Percentiles rank a stretch among this genome's conserved stretches.
Evolutionary conservation across 2,113 vertebrate genomes (phyloP).

Genomic region (Muscicapa adusta): DNA sequence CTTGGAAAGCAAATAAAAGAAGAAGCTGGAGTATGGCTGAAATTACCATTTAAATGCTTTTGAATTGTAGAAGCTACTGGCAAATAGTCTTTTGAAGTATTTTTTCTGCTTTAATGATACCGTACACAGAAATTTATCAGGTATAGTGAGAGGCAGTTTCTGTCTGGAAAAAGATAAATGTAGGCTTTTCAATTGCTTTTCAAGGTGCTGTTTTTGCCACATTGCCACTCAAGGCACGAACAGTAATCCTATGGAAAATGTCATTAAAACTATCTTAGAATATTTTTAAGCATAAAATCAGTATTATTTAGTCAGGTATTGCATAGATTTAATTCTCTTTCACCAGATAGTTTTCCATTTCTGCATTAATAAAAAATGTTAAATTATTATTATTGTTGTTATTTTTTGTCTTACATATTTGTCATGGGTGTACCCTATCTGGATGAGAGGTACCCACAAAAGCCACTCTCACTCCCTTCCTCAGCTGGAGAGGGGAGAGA

Average conservation of each 20-base stretch:
- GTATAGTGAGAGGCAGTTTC: background rate
- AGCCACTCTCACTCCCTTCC: background rate
- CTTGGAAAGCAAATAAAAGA: background rate
- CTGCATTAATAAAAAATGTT: background rate
- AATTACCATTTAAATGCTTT: slow-evolving; percentile 14
- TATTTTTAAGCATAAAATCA: background rate
- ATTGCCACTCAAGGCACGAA: background rate
- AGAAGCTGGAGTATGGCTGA: background rate
- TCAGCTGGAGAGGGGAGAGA: background rate
- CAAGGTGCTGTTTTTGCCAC: background rate
- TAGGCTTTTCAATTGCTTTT: background rate
- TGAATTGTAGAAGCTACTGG: background rate
- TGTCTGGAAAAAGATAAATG: background rate
- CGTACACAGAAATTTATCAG: background rate
- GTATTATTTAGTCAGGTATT: background rate
- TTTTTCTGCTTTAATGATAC: background rate
- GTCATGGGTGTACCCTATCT: background rate
- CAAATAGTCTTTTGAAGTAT: background rate
- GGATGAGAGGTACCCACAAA: background rate
- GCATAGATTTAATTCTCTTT: background rate
- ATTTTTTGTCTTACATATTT: background rate
- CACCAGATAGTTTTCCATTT: background rate
- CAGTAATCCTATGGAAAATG: background rate
- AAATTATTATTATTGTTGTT: background rate
- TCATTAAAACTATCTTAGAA: background rate